Conservation (phyloP, 2,113 vertebrate genomes). For the Meleagris gallopavo region DNA sequence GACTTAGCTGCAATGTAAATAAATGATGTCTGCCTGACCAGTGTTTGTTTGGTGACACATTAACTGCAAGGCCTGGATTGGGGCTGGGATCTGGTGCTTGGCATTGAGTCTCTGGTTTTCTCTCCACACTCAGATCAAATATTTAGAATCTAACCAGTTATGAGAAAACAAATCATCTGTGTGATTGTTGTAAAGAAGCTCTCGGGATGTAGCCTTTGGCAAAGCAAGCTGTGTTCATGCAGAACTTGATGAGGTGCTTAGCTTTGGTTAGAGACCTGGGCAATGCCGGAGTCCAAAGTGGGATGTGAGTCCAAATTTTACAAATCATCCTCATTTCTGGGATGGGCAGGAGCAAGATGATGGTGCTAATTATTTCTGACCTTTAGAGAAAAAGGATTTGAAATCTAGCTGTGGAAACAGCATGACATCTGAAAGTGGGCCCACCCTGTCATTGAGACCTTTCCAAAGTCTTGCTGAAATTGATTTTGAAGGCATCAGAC, state of each 20-base stretch:
- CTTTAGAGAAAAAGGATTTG: background rate
- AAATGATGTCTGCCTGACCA: background rate
- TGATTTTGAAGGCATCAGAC: background rate
- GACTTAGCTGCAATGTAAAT: conserved; percentile 38
- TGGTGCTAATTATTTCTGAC: background rate
- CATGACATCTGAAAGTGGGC: background rate
- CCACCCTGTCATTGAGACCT: background rate
- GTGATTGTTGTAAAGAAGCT: background rate
- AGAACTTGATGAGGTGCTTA: background rate
- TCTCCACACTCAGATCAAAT: background rate
- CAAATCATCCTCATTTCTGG: background rate
- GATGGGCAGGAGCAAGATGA: background rate
- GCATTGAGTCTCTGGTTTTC: conserved; percentile 1
- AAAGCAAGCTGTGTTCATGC: background rate
- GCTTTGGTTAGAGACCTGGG: background rate
- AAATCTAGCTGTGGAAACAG: background rate
- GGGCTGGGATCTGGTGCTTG: background rate
- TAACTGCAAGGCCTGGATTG: background rate
- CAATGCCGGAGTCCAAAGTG: background rate
- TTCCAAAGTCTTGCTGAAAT: background rate
- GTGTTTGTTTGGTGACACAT: background rate
- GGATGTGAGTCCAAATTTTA: background rate
- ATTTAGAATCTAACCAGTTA: conserved; percentile 34
- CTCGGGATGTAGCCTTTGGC: background rate
- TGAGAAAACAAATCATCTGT: background rate